These are phyloP conservation scores for Petrocephalus sullivani DNA, from an alignment of 2,797 vertebrate species.

Conservation along the genomic window DNA sequence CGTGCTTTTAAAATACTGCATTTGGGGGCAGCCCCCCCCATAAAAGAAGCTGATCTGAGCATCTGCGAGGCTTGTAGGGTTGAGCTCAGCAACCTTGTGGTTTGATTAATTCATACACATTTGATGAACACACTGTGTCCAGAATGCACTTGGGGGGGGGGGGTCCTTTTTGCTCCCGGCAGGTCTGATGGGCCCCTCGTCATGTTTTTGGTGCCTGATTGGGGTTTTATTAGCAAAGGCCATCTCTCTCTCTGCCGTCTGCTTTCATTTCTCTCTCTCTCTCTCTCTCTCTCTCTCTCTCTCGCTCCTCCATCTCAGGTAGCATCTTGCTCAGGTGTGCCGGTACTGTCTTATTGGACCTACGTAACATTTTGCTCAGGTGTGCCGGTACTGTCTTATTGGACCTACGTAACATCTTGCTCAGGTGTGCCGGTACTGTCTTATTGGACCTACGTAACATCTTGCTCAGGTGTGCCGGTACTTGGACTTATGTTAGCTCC, in stretches of 20 bases:
- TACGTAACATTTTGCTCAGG: too few species aligned
- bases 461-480: too few species aligned
- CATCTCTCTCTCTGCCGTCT: constrained; percentile 56
- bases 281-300: constrained; percentile 11
- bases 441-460: too few species aligned
- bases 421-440: too few species aligned
- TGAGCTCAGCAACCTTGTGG: constrained; percentile 32
- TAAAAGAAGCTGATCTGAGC: not conserved
- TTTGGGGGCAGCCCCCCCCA: not conserved
- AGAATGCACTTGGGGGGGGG: constrained; percentile 30
- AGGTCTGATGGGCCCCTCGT: too few species aligned
- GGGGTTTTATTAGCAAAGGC: constrained; percentile 51
- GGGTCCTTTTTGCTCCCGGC: too few species aligned
- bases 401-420: too few species aligned
- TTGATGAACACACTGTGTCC: constrained; percentile 55
- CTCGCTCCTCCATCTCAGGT: not conserved
- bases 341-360: not conserved
- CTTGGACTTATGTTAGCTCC: not conserved
- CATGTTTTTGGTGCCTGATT: constrained; percentile 69
- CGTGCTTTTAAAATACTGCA: not conserved
- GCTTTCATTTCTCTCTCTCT: constrained; percentile 11
- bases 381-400: too few species aligned
- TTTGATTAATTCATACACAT: constrained; percentile 50
- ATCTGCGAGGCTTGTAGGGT: not conserved
- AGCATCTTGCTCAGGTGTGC: not conserved